Evolutionary conservation across 2,888 invertebrate genomes (phyloP).

Genomic region (Caenorhabditis zanzibari): DNA sequence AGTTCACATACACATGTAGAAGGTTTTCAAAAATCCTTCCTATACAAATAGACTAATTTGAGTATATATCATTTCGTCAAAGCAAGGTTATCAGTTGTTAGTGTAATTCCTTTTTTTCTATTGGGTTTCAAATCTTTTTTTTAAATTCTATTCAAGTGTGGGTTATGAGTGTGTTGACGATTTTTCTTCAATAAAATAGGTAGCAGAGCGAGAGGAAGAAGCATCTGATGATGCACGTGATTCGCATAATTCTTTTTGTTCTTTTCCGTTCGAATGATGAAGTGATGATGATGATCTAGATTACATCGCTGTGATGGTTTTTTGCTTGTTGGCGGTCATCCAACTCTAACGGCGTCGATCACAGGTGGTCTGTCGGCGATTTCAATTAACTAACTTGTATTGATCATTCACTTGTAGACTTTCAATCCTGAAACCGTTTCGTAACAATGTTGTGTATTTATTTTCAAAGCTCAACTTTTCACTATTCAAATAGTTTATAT

Average conservation of each 20-base stretch:
- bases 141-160: not conserved
- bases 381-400: conserved; percentile 18
- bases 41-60: too few species aligned
- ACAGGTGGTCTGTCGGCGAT: conserved; percentile 17
- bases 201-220: not conserved
- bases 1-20: not conserved
- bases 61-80: too few species aligned
- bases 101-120: too few species aligned
- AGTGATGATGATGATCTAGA: conserved; percentile 43
- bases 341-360: conserved; percentile 10
- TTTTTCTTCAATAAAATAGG: not conserved
- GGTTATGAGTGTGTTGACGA: conserved; percentile 27
- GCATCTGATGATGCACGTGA: conserved; percentile 28
- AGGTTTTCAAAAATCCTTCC: too few species aligned
- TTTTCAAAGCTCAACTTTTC: not conserved
- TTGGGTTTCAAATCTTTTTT: too few species aligned
- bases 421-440: not conserved
- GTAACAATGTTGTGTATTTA: not conserved
- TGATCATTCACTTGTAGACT: not conserved
- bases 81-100: too few species aligned
- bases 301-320: conserved; percentile 25
- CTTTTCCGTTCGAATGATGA: conserved; percentile 22
- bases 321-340: conserved; percentile 26
- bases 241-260: conserved; percentile 1
- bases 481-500: not conserved